Base-by-base conservation (phyloP, 2,797 vertebrate genomes). In the Pipistrellus pygmaeus region DNA sequence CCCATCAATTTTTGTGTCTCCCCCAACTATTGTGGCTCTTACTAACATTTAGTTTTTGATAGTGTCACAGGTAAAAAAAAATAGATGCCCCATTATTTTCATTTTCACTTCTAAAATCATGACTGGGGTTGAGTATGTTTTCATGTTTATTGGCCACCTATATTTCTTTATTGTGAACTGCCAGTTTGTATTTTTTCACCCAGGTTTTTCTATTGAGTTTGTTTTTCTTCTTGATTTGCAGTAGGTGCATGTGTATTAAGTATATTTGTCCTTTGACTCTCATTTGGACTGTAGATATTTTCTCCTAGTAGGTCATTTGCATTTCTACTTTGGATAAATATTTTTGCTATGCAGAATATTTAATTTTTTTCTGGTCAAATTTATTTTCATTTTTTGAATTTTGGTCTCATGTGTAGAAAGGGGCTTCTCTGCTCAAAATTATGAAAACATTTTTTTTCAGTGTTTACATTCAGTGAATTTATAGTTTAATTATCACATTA, bases 321-420 rank as follows among this genome's bases (percentile, higher is more conserved):
- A 51, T 69, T 84, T 90, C 75, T 73, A 90, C 21, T 85, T 91
- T 32, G 51, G 64, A 30, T 76, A 46, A 69, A 25, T 76, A 46
- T 84, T 87, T 81, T 94, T 77, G n/a, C 41, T 62, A 8, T 82
- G 68, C 32, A 57, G 32, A 94, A 46, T 73, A 92, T 72, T 94
- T 95, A 81, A 27, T 60, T 85, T 90, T 93, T 93, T 90, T 88
- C 30, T 20, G 38, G 76, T 88, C 18, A 82, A 25, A 64, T 73
- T 84, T 92, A 81, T 90, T 90, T 93, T 78, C 69, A 55, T 81
- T 60, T 95, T 89, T 89, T 83, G 82, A 32, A 7, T 85, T 73
- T 82, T 57, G 25, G 23, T 71, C 89, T 85, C 10, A 0, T 89
- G 30, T 88, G 27, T 88, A 41, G 88, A 60, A 53, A 93, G 27